Base-by-base conservation (phyloP, 2,888 invertebrate genomes). In the Drosophila kuntzei region DNA sequence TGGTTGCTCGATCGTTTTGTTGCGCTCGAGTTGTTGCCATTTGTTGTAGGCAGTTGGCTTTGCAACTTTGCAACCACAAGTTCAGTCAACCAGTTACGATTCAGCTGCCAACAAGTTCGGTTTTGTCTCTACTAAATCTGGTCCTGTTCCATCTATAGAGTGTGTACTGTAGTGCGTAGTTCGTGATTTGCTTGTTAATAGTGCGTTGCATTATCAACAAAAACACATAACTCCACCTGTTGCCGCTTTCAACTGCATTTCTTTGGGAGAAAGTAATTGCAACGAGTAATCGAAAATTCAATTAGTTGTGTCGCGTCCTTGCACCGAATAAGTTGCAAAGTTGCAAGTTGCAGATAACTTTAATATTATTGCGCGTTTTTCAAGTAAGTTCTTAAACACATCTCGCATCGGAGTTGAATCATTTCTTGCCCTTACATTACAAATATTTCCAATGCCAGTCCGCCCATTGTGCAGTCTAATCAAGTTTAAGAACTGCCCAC, bases 41-140 rank as follows among this genome's bases (percentile, higher is more conserved):
- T 57, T 59, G 67, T 67, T 61, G 63, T 62, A 64, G 67, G 74
- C 20, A 62, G 57, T 44, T 20, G 1, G 18, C 25, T 27, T 46
- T 47, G 54, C 75, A 50, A 12, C 41, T 32, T 18, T 32, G 29
- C 47, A 53, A 60, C 27, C 50, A 60, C 86, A 86, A 76, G 85
- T 88, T 80, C 83, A 85, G 57, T 83, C 76, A 83, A 85, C 85
- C 87, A 85, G 87, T 88, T 85, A 71, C 67, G 47, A 49, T 76
- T 75, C 67, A 72, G 44, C 70, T 58, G 87, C 72, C 80, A 83
- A 69, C 83, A 80, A 68, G 87, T 75, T 80, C 80, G 87, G 80
- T 79, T 72, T 39, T 53, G 53, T 22, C 11, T 32, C 12, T 29
- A 18, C 7, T n/a, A n/a, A n/a, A 53, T 14, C 54, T 49, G 43